phyloP scores from a whole-genome alignment of 2,888 invertebrate genomes.

The Gastrophysa polygoni region DNA sequence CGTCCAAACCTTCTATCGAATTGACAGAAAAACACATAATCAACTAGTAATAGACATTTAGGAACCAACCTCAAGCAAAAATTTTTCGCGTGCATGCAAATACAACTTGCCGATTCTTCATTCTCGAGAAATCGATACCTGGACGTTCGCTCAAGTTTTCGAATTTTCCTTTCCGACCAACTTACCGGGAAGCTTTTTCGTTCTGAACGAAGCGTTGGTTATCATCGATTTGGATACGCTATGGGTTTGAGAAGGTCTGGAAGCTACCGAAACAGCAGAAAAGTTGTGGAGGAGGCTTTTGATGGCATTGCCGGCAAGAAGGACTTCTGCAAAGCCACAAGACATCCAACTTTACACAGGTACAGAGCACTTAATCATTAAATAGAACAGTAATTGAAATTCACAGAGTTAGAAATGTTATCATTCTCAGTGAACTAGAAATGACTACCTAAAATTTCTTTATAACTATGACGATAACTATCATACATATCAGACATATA shows the following conservation, averaged over 20 bases:
- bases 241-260: slow-evolving; percentile 51
- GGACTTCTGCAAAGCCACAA: slow-evolving; percentile 59
- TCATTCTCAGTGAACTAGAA: too few species aligned
- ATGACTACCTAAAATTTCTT: too few species aligned
- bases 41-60: neutral
- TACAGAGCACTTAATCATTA: too few species aligned
- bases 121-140: neutral
- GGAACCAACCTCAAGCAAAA: neutral
- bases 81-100: neutral
- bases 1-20: too few species aligned
- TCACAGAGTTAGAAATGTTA: too few species aligned
- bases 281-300: slow-evolving; percentile 78
- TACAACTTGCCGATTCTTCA: slow-evolving; percentile 2
- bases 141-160: slow-evolving; percentile 8
- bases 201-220: slow-evolving; percentile 97
- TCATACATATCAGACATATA: too few species aligned
- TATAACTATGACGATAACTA: too few species aligned
- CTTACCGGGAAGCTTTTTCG: slow-evolving; percentile 93
- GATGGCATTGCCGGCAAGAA: slow-evolving; percentile 87
- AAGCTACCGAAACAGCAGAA: slow-evolving; percentile 49
- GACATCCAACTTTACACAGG: too few species aligned
- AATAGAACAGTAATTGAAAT: too few species aligned
- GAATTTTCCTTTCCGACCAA: slow-evolving; percentile 20
- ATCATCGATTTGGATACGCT: slow-evolving; percentile 92
- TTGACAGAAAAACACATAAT: too few species aligned